phyloP scores from a whole-genome alignment of 2,888 invertebrate species.

The Dasysyrphus tricinctus region DNA sequence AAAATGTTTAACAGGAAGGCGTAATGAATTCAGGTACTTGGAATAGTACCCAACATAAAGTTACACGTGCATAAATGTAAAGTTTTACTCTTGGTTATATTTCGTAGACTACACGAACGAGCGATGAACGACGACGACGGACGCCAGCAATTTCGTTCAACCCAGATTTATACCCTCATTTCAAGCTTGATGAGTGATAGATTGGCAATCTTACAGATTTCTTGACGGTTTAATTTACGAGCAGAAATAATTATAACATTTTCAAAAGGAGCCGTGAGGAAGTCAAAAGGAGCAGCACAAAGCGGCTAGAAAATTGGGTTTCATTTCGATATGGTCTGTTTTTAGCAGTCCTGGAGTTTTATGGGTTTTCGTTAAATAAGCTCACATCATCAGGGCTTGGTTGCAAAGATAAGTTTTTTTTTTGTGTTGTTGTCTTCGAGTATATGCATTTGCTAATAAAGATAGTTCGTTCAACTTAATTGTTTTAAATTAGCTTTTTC shows the following conservation, averaged over 20 bases:
- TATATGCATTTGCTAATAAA: conserved; percentile 48
- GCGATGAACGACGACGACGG: neutral
- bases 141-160: conserved; percentile 10
- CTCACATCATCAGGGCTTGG: conserved; percentile 37
- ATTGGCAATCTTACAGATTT: conserved; percentile 56
- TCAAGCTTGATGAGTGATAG: conserved; percentile 50
- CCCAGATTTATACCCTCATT: conserved; percentile 32
- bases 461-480: conserved; percentile 72
- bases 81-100: neutral
- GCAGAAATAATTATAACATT: conserved; percentile 69
- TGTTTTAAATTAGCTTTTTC: conserved; percentile 72
- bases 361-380: conserved; percentile 54
- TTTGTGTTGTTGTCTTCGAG: conserved; percentile 5
- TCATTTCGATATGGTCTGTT: conserved; percentile 41
- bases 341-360: conserved; percentile 27
- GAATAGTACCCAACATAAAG: conserved; percentile 5
- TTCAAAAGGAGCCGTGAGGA: conserved; percentile 35
- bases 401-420: neutral
- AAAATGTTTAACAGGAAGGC: neutral
- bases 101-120: conserved; percentile 1
- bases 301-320: conserved; percentile 50
- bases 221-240: conserved; percentile 53
- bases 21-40: neutral
- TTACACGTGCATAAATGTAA: neutral
- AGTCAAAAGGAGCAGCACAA: conserved; percentile 23